phyloP scores from a whole-genome alignment of 2,888 invertebrate species.

The Cantharis lateralis region DNA sequence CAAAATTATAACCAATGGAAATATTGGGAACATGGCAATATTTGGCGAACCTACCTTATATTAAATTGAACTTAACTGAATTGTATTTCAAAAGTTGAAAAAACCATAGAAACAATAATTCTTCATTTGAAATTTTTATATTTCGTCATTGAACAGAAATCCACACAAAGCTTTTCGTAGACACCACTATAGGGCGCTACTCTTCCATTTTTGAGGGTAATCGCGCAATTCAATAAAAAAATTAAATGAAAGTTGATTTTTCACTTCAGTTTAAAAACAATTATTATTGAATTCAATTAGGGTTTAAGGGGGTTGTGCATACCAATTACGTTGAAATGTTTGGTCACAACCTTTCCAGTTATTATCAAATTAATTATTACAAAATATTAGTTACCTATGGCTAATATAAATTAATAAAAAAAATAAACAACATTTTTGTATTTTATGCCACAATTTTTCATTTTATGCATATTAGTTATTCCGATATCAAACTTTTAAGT shows the following conservation, averaged over 20 bases:
- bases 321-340: neutral
- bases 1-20: too few species aligned
- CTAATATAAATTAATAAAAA: neutral
- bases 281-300: neutral
- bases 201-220: neutral
- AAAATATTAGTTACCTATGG: neutral
- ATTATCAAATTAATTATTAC: neutral
- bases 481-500: neutral
- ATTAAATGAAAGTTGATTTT: neutral
- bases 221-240: neutral
- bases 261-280: neutral
- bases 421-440: neutral
- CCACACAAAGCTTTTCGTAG: neutral
- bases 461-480: neutral
- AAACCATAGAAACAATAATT: too few species aligned
- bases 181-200: neutral
- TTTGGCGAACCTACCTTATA: too few species aligned
- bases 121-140: neutral
- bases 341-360: neutral
- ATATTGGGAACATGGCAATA: too few species aligned
- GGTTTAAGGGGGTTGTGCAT: neutral
- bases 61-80: too few species aligned
- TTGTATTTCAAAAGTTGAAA: too few species aligned
- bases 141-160: neutral
- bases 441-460: neutral